Percentiles rank a stretch among this genome's conserved stretches.
Conservation (phyloP, 2,113 vertebrate species). For the Chaetops frenatus region DNA sequence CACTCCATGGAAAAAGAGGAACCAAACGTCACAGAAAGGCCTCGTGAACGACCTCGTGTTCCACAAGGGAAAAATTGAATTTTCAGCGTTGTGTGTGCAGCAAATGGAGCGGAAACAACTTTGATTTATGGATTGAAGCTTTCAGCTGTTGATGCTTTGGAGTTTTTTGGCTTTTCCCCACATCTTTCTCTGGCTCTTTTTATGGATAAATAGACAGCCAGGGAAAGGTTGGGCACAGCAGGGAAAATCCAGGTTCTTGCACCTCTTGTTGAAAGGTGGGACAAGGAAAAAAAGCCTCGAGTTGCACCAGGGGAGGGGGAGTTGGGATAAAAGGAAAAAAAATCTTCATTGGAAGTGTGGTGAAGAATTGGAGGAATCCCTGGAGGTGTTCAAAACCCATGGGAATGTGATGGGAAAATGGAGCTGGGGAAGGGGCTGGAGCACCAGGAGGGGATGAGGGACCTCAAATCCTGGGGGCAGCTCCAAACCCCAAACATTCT, state of each 20-base stretch:
- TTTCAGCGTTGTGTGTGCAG: neutral
- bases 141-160: neutral
- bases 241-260: neutral
- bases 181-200: rapidly evolving
- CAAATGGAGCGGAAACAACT: neutral
- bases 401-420: rapidly evolving
- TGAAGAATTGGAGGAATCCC: neutral
- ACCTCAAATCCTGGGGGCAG: neutral
- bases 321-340: neutral
- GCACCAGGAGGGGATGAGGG: neutral
- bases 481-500: neutral
- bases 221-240: neutral
- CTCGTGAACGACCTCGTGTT: neutral
- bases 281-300: neutral
- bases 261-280: neutral
- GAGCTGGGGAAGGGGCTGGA: neutral
- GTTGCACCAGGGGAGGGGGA: no score
- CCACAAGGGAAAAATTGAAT: conserved; percentile 25
- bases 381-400: neutral
- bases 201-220: neutral
- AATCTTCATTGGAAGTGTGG: rapidly evolving
- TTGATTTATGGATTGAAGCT: neutral
- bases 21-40: neutral
- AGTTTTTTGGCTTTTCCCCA: neutral
- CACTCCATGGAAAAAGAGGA: neutral